Percentiles rank a stretch among this genome's conserved stretches.
These are phyloP conservation scores for Acanthiza pusilla DNA, from an alignment of 2,797 vertebrate species.

Conservation along the genomic window DNA sequence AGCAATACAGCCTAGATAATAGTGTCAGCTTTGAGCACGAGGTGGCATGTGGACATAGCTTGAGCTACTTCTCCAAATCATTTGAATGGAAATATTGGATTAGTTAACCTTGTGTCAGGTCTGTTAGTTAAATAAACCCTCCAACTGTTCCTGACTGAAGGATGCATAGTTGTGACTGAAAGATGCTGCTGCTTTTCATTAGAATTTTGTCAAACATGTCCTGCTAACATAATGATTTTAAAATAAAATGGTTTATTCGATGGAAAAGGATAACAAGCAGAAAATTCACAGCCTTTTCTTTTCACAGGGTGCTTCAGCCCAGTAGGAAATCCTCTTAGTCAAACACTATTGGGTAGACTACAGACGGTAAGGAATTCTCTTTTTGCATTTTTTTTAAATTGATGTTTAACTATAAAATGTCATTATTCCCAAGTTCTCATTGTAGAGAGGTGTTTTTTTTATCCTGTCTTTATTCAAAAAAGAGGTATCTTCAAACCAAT, in stretches of 20 bases:
- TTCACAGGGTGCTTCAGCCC: constrained; percentile 83
- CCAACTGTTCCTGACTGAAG: constrained; percentile 68
- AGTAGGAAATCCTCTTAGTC: constrained; percentile 78
- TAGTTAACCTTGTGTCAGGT: constrained; percentile 62
- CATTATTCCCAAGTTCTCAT: constrained; percentile 40
- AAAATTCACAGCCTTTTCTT: constrained; percentile 68
- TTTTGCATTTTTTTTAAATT: constrained; percentile 56
- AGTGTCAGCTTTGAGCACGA: constrained; percentile 56
- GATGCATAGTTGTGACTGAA: constrained; percentile 55
- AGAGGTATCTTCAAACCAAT: constrained; percentile 36
- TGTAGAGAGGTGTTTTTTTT: not conserved
- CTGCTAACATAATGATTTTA: constrained; percentile 67
- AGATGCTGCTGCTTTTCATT: constrained; percentile 64
- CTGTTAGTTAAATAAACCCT: constrained; percentile 68
- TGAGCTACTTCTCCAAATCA: constrained; percentile 46
- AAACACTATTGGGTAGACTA: constrained; percentile 73
- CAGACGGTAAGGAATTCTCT: constrained; percentile 80
- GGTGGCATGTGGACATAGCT: constrained; percentile 54
- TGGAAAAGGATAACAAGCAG: constrained; percentile 64
- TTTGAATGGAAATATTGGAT: constrained; percentile 68
- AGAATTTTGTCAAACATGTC: constrained; percentile 53
- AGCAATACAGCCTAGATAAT: constrained; percentile 62
- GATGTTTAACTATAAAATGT: constrained; percentile 42
- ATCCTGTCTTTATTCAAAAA: constrained; percentile 24
- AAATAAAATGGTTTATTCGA: constrained; percentile 70